Conservation (phyloP, 2,888 invertebrate genomes). For the Synergus umbraculus region DNA sequence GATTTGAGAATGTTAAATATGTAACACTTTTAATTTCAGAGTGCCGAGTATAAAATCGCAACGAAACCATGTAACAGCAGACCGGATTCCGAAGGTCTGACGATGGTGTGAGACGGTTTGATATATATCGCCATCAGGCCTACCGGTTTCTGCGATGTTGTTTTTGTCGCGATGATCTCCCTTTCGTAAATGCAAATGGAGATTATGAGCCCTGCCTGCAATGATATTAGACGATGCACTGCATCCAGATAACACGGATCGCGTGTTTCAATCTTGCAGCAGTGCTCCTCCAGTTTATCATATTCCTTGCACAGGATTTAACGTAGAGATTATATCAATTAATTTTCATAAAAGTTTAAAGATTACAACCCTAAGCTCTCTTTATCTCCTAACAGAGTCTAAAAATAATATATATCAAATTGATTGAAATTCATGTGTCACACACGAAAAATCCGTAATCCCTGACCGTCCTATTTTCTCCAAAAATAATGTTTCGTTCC, state of each 20-base stretch:
- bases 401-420: neutral
- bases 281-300: neutral
- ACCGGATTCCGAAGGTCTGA: slow-evolving; percentile 52
- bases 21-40: slow-evolving; percentile 25
- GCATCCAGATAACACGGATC: slow-evolving; percentile 53
- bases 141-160: slow-evolving; percentile 52
- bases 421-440: neutral
- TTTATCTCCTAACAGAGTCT: neutral
- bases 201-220: slow-evolving; percentile 43
- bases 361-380: neutral
- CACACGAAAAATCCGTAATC: neutral
- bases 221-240: slow-evolving; percentile 31
- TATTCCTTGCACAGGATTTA: slow-evolving; percentile 1
- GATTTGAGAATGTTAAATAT: slow-evolving; percentile 7
- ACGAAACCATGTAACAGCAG: slow-evolving; percentile 12
- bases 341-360: neutral
- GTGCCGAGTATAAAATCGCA: neutral
- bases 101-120: slow-evolving; percentile 50
- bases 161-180: slow-evolving; percentile 54
- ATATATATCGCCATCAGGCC: slow-evolving; percentile 48
- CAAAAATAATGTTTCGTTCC: neutral
- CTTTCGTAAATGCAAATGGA: slow-evolving; percentile 59
- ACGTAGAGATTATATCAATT: slow-evolving; percentile 13
- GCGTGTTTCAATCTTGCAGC: slow-evolving; percentile 58
- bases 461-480: neutral